phyloP scores from a whole-genome alignment of 2,888 invertebrate genomes.

The Lochmaea capreae region DNA sequence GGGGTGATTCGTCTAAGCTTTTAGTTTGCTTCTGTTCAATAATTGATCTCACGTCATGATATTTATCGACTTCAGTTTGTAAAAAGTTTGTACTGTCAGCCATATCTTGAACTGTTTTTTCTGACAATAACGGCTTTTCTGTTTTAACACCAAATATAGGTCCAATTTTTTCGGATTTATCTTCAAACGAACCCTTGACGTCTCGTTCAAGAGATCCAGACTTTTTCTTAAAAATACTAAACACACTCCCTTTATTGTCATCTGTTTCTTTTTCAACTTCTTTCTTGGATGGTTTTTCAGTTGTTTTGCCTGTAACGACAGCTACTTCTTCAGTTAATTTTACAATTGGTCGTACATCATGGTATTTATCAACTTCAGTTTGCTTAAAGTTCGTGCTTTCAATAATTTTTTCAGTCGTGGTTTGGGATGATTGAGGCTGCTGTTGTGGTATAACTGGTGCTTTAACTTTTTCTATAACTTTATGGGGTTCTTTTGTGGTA shows the following conservation, averaged over 20 bases:
- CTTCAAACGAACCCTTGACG: slow-evolving; percentile 16
- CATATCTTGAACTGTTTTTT: slow-evolving; percentile 41
- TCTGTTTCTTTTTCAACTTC: slow-evolving; percentile 12
- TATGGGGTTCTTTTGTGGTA: too few species aligned
- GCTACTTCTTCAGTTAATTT: not conserved
- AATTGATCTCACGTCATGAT: slow-evolving; percentile 43
- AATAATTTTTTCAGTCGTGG: too few species aligned
- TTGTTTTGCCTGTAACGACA: not conserved
- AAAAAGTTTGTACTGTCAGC: slow-evolving; percentile 38
- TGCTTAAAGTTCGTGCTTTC: too few species aligned
- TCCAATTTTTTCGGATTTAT: not conserved
- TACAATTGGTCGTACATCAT: slow-evolving; percentile 42
- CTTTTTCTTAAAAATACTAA: slow-evolving; percentile 42
- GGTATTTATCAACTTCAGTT: slow-evolving; percentile 39
- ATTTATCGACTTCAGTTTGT: slow-evolving; percentile 43
- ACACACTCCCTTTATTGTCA: slow-evolving; percentile 19
- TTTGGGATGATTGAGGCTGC: too few species aligned
- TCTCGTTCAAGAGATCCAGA: slow-evolving; percentile 27
- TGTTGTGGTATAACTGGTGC: too few species aligned
- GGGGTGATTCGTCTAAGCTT: not conserved
- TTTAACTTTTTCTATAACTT: too few species aligned
- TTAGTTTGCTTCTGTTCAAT: not conserved
- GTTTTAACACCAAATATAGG: slow-evolving; percentile 5
- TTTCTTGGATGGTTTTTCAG: slow-evolving; percentile 28
- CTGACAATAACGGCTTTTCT: slow-evolving; percentile 31